Evolutionary conservation across 30 jellyfish, hydroid and myxozoan genomes (phyloP).

Genomic region (Hydractinia echinata): DNA sequence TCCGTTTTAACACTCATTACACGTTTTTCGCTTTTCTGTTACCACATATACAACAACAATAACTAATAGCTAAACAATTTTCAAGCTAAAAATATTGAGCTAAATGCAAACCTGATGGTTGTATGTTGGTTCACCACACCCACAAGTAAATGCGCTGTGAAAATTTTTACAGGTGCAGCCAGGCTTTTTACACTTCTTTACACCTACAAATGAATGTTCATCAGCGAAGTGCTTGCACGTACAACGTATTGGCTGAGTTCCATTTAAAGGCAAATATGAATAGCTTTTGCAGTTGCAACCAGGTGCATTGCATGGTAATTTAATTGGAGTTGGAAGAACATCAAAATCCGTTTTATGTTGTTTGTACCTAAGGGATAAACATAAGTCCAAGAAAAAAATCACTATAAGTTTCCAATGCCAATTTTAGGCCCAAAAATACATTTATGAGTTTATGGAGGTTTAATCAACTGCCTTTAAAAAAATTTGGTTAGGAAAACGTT

Average conservation of each 20-base stretch:
- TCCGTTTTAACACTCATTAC: no score
- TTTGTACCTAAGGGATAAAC: conserved; percentile 42
- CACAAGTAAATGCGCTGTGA: conserved; percentile 75
- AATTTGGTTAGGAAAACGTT: no score
- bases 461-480: no score
- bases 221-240: conserved; percentile 82
- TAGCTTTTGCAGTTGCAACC: conserved; percentile 81
- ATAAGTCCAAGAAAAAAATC: background rate
- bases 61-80: no score
- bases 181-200: conserved; percentile 55
- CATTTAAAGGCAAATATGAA: conserved; percentile 75
- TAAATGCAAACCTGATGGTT: conserved; percentile 39
- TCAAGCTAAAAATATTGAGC: no score
- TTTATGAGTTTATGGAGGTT: no score
- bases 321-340: conserved; percentile 69
- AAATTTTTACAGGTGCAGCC: conserved; percentile 63
- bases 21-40: no score
- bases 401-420: no score
- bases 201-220: conserved; percentile 64
- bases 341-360: conserved; percentile 90
- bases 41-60: no score
- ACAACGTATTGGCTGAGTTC: conserved; percentile 76
- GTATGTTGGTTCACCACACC: conserved; percentile 82
- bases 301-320: conserved; percentile 61
- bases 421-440: no score